These are phyloP conservation scores for Gorsachius goisagi DNA, from an alignment of 2,113 vertebrate genomes.

Conservation along the genomic window DNA sequence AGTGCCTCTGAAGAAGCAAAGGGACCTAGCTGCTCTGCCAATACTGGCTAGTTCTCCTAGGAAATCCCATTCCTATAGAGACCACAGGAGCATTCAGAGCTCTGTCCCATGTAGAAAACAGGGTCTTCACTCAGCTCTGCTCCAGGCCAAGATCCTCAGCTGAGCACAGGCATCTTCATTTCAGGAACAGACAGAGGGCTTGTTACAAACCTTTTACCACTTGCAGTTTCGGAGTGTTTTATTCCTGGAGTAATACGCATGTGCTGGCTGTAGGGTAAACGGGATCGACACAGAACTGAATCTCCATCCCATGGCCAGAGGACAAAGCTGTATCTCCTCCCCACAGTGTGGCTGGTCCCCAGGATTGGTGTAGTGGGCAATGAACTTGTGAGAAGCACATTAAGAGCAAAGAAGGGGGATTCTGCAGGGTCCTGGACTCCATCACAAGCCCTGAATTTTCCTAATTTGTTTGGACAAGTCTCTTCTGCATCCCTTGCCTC, in stretches of 20 bases:
- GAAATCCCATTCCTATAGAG: background rate
- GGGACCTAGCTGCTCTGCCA: background rate
- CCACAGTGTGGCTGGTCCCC: background rate
- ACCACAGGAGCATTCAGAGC: background rate
- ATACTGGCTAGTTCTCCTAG: background rate
- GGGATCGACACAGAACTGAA: background rate
- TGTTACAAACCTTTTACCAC: background rate
- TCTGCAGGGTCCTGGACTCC: background rate
- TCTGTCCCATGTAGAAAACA: background rate
- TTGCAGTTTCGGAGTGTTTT: background rate
- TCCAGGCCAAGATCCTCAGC: background rate
- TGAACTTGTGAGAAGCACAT: background rate
- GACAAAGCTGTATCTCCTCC: background rate
- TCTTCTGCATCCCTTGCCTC: background rate
- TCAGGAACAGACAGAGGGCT: background rate
- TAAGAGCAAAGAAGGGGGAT: background rate
- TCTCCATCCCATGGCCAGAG: background rate
- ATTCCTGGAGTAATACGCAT: fast-evolving
- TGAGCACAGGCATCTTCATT: background rate
- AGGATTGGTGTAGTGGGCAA: background rate
- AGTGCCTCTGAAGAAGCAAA: background rate
- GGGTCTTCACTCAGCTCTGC: background rate
- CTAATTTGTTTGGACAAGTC: background rate
- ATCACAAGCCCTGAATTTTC: background rate
- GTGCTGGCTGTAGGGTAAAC: background rate